Base-by-base conservation (phyloP, 1,140 invertebrate species). In the Atopsyche davidsoni region DNA sequence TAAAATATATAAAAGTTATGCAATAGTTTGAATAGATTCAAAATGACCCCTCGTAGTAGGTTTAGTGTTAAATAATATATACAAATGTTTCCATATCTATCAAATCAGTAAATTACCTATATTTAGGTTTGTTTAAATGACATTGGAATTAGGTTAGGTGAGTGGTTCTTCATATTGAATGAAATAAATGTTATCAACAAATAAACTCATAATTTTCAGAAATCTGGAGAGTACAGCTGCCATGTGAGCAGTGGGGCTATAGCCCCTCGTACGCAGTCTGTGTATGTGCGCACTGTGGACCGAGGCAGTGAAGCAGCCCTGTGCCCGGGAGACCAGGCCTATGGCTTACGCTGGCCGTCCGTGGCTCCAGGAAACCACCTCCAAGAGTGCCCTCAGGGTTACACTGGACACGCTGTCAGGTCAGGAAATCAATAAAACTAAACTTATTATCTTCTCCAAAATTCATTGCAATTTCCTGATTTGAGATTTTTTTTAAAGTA, bases 161-260 rank as follows among this genome's bases (percentile, higher is more conserved):
- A n/a, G n/a, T n/a, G n/a, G n/a, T n/a, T n/a, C n/a, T n/a, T n/a
- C n/a, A n/a, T n/a, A n/a, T n/a, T n/a, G n/a, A n/a, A n/a, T n/a
- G n/a, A n/a, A n/a, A n/a, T n/a, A n/a, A n/a, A n/a, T n/a, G n/a
- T n/a, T n/a, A n/a, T n/a, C n/a, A n/a, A n/a, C n/a, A n/a, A n/a
- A n/a, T n/a, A n/a, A n/a, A 46, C 18, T 35, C 6, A 41, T 50
- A 46, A 24, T 51, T 58, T 57, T 35, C 44, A 74, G 72, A 74
- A 72, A 69, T 74, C 72, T 2, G 66, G 62, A 13, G 66, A 72
- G 44, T 74, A 66, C 42, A 65, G 69, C 2, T 74, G 72, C 52
- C 69, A 72, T 62, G 69, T 72, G 9, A 14, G 72, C 68, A 52
- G 68, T 66, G 40, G n/a, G n/a, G 69, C 70, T 9, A 70, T 57